Conservation (phyloP, 1,140 invertebrate genomes). For the Cherax destructor region DNA sequence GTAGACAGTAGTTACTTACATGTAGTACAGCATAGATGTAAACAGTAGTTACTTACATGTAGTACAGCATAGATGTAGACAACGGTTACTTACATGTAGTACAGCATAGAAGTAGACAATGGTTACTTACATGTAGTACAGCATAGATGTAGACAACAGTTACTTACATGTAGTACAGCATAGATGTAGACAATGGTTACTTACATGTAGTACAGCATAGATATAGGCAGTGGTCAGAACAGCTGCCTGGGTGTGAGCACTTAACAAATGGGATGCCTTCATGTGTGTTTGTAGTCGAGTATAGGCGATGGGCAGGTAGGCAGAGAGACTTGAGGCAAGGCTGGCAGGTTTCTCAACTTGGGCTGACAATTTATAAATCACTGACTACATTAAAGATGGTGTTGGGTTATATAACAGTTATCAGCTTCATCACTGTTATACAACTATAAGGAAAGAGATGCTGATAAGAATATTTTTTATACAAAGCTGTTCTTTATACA, state of each 20-base stretch:
- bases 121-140: not conserved
- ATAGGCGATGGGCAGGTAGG: not conserved
- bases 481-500: too few species aligned
- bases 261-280: not conserved
- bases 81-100: too few species aligned
- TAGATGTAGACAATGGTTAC: not conserved
- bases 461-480: too few species aligned
- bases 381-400: too few species aligned
- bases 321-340: not conserved
- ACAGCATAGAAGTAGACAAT: not conserved
- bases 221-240: conserved; percentile 1
- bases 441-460: too few species aligned
- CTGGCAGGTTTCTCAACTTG: not conserved
- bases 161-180: too few species aligned
- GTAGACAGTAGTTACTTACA: not conserved
- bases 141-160: not conserved
- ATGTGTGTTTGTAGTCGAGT: not conserved
- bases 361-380: not conserved
- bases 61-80: not conserved
- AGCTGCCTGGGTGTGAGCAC: not conserved
- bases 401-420: too few species aligned
- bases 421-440: too few species aligned
- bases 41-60: not conserved
- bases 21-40: not conserved
- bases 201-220: not conserved